Evolutionary conservation across 2,113 vertebrate species (phyloP), one percentile per base, ranked within the genome.

Genomic region (Crotalus horridus): DNA sequence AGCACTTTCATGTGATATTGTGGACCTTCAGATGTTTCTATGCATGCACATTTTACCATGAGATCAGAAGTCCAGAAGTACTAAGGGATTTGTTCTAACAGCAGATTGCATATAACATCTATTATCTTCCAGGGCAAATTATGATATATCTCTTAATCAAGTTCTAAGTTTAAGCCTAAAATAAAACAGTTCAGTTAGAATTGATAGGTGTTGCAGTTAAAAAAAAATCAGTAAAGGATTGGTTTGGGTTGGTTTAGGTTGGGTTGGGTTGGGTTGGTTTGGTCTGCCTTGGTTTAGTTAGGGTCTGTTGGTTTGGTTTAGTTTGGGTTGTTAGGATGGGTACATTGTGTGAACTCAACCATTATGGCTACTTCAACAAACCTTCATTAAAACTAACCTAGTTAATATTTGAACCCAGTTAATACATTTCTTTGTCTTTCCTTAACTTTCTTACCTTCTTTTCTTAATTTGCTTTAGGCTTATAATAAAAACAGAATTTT

Each of bases 401-500:
- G 33, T 43, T 51, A 81, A 20, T 81, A 81, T 81, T 81, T 81
- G 33, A 43, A 81, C 74, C 17, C 33, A 81, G 39, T 81, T 46
- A 51, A 51, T 1, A 54, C 29, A 24, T 24, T 86, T 69, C 17
- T 91, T 93, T n/a, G 33, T 88, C 29, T 85, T 6, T 87, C 39
- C 2, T 43, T 87, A 88, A 89, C 86, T 1, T 81, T 88, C 1
- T 61, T 11, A 20, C 88, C 39, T 69, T 29, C 2, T 69, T 0
- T 74, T 17, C 89, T 95, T 93, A 54, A 20, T 17, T 91, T 93
- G 85, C 69, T 0, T 17, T 95, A 99, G 99, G 92, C 98, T 99
- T 89, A 98, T 99, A 95, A 96, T 99, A 96, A 99, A 99, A 97
- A 99, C 99, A 0, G 99, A 99, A 95, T 99, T 99, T 97, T 98